Percentiles rank a stretch among this genome's conserved stretches.
phyloP scores from a whole-genome alignment of 2,888 invertebrate genomes.

The Apotomis turbidana region DNA sequence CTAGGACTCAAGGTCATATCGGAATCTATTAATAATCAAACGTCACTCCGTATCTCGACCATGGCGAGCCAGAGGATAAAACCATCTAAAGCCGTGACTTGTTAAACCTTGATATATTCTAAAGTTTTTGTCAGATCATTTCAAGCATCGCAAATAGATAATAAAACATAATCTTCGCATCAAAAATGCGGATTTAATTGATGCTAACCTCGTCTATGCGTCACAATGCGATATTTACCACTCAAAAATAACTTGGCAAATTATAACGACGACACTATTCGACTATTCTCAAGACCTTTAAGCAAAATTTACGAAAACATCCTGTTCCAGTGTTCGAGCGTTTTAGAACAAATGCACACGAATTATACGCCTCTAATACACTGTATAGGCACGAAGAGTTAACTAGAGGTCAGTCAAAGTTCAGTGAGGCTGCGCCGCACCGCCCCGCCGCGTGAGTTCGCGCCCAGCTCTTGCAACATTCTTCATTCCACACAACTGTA shows the following conservation, averaged over 20 bases:
- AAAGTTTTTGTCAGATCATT: conserved; percentile 20
- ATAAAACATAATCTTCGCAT: conserved; percentile 9
- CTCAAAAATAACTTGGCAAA: not conserved
- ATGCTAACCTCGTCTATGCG: not conserved
- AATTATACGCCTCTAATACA: conserved; percentile 31
- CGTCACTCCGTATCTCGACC: conserved; percentile 28
- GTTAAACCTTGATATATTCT: conserved; percentile 32
- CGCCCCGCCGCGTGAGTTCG: conserved; percentile 49
- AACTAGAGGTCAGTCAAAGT: conserved; percentile 65
- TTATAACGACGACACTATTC: not conserved
- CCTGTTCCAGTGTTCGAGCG: not conserved
- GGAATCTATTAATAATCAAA: conserved; percentile 35
- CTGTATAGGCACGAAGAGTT: conserved; percentile 41
- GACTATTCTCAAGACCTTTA: not conserved
- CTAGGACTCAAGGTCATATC: conserved; percentile 29
- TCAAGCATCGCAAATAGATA: not conserved
- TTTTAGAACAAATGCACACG: conserved; percentile 25
- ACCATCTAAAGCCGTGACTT: conserved; percentile 23
- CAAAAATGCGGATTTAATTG: conserved; percentile 13
- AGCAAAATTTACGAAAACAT: conserved; percentile 7
- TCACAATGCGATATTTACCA: not conserved
- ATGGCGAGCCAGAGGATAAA: conserved; percentile 32
- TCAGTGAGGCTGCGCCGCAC: conserved; percentile 57
- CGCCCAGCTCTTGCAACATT: conserved; percentile 54
- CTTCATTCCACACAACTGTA: conserved; percentile 36